These are phyloP conservation scores for Spinibarbus caldwelli DNA, from an alignment of 2,797 vertebrate genomes.

Conservation along the genomic window DNA sequence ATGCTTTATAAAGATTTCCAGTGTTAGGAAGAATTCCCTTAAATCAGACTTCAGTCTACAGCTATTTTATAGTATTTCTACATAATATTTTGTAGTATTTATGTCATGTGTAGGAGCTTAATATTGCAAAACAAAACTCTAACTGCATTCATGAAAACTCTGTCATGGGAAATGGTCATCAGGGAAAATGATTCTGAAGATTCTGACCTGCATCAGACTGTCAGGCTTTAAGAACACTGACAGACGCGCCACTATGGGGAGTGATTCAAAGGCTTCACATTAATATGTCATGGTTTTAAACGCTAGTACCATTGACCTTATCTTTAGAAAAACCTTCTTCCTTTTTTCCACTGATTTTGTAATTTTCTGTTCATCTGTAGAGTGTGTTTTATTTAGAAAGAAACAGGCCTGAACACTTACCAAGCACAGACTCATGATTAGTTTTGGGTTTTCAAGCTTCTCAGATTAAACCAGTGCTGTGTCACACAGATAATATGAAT, in stretches of 20 bases:
- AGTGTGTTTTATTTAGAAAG: constrained; percentile 1
- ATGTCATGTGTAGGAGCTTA: not conserved
- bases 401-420: not conserved
- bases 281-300: constrained; percentile 27
- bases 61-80: not conserved
- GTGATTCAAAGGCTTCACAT: constrained; percentile 10
- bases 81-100: constrained; percentile 2
- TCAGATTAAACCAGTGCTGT: not conserved
- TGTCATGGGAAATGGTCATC: not conserved
- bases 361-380: not conserved
- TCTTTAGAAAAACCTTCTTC: not conserved
- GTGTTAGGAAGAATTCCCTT: not conserved
- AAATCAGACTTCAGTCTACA: not conserved
- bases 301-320: constrained; percentile 11
- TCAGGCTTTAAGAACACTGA: constrained; percentile 22
- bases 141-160: not conserved
- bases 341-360: not conserved
- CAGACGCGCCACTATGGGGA: constrained; percentile 2
- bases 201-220: constrained; percentile 40
- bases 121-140: not conserved
- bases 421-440: not conserved
- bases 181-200: not conserved
- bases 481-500: not conserved
- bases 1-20: not conserved
- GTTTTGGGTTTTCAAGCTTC: constrained; percentile 25